Evolutionary conservation across 2,113 vertebrate genomes (phyloP).

Genomic region (Tichodroma muraria): DNA sequence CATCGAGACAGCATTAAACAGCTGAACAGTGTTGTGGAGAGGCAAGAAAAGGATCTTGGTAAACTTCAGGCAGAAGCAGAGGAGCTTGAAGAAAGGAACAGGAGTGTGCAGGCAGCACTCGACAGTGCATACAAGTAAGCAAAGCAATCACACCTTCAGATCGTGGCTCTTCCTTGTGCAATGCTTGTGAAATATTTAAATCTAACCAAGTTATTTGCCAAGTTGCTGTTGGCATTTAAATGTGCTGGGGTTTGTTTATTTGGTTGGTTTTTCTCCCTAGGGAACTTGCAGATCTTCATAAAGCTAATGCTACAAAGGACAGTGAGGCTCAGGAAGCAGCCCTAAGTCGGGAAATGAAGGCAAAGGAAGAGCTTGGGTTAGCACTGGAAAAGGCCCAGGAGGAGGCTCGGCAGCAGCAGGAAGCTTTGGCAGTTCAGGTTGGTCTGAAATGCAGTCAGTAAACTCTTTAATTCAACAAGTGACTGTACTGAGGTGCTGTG

Average conservation of each 20-base stretch:
- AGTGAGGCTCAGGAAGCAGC: slow-evolving; percentile 89
- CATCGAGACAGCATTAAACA: slow-evolving; percentile 96
- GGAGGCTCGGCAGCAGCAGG: slow-evolving; percentile 87
- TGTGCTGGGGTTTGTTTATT: not conserved
- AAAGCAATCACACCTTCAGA: not conserved
- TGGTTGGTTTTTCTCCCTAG: slow-evolving; percentile 45
- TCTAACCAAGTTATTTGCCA: not conserved
- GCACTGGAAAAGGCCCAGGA: slow-evolving; percentile 87
- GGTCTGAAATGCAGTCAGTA: not conserved
- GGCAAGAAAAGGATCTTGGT: slow-evolving; percentile 86
- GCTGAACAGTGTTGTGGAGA: slow-evolving; percentile 85
- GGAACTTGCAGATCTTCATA: slow-evolving; percentile 93
- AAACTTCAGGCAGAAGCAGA: slow-evolving; percentile 77
- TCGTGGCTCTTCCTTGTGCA: not conserved
- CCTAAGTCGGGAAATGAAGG: slow-evolving; percentile 83
- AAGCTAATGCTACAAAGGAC: slow-evolving; percentile 87
- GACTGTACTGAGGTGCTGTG: not conserved
- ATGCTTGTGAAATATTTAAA: not conserved
- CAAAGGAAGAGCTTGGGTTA: slow-evolving; percentile 84
- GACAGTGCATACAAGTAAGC: slow-evolving; percentile 89
- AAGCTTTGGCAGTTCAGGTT: slow-evolving; percentile 87
- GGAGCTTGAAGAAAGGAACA: slow-evolving; percentile 87
- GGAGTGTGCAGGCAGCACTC: slow-evolving; percentile 88
- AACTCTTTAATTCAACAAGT: not conserved
- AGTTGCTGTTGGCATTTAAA: not conserved